Evolutionary conservation across 2,888 invertebrate species (phyloP).

Genomic region (Elmis aenea): DNA sequence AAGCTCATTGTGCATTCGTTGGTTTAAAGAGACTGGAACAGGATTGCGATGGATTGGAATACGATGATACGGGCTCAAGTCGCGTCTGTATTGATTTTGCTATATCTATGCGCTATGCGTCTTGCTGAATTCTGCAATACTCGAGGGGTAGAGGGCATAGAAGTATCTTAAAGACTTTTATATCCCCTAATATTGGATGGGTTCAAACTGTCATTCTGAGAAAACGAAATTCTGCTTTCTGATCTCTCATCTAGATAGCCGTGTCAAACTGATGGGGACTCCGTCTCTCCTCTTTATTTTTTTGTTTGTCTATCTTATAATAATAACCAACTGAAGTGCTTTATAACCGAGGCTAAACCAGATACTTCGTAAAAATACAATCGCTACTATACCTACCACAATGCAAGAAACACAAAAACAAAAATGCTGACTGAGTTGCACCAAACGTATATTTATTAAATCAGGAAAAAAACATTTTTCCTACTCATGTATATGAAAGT

Average conservation of each 20-base stretch:
- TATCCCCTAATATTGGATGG: conserved; percentile 39
- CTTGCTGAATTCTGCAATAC: conserved; percentile 36
- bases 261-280: too few species aligned
- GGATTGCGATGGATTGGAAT: conserved; percentile 35
- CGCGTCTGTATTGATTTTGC: conserved; percentile 38
- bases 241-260: conserved; percentile 36
- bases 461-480: too few species aligned
- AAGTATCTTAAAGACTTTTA: conserved; percentile 39
- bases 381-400: too few species aligned
- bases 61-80: conserved; percentile 36
- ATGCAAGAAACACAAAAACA: too few species aligned
- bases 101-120: conserved; percentile 42
- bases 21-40: conserved; percentile 25
- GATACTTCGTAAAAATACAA: too few species aligned
- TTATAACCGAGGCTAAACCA: too few species aligned
- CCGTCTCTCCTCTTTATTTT: too few species aligned
- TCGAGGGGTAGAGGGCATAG: conserved; percentile 26
- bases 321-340: too few species aligned
- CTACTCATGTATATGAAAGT: too few species aligned
- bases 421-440: too few species aligned
- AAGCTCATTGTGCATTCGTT: conserved; percentile 34
- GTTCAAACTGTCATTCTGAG: conserved; percentile 36
- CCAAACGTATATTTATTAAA: too few species aligned
- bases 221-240: conserved; percentile 32
- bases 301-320: too few species aligned